A percentile compares a stretch with the other conserved stretches of the same genome.
Conservation (phyloP, 2,888 invertebrate species). For the Agrochola circellaris region DNA sequence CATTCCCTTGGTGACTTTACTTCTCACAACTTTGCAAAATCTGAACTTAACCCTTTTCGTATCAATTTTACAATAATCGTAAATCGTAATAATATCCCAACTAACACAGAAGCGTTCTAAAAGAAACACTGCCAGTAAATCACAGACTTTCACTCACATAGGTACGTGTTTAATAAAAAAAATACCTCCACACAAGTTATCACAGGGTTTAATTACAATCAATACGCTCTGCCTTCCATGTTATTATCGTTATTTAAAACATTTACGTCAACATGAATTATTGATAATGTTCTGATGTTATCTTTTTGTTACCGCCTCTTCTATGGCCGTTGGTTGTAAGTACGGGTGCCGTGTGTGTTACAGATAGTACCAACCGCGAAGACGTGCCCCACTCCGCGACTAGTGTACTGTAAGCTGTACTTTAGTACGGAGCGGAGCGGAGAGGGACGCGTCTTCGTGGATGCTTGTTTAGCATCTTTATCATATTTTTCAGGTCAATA, state of each 20-base stretch:
- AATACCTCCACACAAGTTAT: constrained; percentile 38
- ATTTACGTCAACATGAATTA: constrained; percentile 62
- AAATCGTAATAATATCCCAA: not conserved
- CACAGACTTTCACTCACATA: constrained; percentile 60
- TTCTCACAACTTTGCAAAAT: not conserved
- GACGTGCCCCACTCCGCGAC: too few species aligned
- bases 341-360: not conserved
- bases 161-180: constrained; percentile 27
- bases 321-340: not conserved
- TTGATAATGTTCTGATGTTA: constrained; percentile 32
- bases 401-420: too few species aligned
- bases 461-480: too few species aligned
- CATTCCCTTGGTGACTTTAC: not conserved
- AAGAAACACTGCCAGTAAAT: constrained; percentile 46
- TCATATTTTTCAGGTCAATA: not conserved
- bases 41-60: not conserved
- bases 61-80: not conserved
- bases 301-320: constrained; percentile 29
- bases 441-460: too few species aligned
- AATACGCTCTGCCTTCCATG: constrained; percentile 23
- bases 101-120: constrained; percentile 36
- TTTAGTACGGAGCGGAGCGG: too few species aligned
- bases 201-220: constrained; percentile 56
- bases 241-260: constrained; percentile 58
- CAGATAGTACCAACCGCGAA: too few species aligned